Base-by-base conservation (phyloP, 2,797 vertebrate genomes). In the Chloroceryle inda region DNA sequence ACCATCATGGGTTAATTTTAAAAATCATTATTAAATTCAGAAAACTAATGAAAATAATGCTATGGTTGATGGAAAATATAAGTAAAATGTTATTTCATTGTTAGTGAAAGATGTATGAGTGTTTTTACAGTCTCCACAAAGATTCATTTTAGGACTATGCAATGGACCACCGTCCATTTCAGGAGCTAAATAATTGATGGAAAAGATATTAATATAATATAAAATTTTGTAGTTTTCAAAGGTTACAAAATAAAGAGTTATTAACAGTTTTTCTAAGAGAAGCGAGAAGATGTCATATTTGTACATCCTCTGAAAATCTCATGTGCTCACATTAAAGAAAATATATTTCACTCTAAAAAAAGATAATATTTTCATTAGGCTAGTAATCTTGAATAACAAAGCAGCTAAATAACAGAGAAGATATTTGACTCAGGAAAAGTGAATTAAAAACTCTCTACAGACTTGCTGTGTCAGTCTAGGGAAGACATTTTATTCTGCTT, bases 11-110 rank as follows among this genome's bases (percentile, higher is more conserved):
- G 27, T 69, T 31, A 72, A 44, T 44, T 89, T 68, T 72, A 87
- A 15, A 94, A 69, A 13, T 49, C 7, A 87, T 89, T 88, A 31
- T 52, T 59, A 89, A 89, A 62, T 92, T 89, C n/a, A 84, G 52
- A 52, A 91, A 74, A 77, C 22, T 72, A 78, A 72, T 62, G 4
- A 40, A 61, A 94, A 3, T 26, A 75, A 72, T n/a, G 33, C 19
- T 80, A 33, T 68, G 26, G 7, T 31, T 53, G 40, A 61, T 68
- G 50, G 29, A 73, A 89, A 87, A 40, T 61, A 0, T 21, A 73
- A 75, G 6, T 59, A 16, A 91, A 56, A 88, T 58, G 3, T 6
- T 75, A 33, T 27, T 12, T 78, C 14, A 42, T 29, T 56, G 4
- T 49, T 67, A 66, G 9, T 55, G 20, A 75, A 86, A 55, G 6